These are phyloP conservation scores for Cyaniris semiargus DNA, from an alignment of 2,888 invertebrate species.

Conservation along the genomic window DNA sequence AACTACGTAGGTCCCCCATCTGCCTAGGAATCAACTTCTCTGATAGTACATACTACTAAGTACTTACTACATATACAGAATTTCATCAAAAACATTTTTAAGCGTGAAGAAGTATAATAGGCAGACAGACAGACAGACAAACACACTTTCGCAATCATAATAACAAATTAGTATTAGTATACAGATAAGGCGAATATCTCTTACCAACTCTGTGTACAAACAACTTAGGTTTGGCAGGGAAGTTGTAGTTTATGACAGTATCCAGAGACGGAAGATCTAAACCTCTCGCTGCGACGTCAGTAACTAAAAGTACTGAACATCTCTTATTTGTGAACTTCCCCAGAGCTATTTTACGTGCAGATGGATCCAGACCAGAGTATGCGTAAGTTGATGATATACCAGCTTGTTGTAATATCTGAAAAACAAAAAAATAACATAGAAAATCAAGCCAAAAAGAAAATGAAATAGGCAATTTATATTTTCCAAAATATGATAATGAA, in stretches of 20 bases:
- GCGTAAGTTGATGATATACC: constrained; percentile 93
- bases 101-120: too few relatives aligned
- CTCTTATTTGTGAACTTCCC: constrained; percentile 92
- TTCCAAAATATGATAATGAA: too few relatives aligned
- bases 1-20: too few relatives aligned
- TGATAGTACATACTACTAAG: too few relatives aligned
- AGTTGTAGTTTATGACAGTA: constrained; percentile 97
- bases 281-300: constrained; percentile 98
- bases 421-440: constrained; percentile 40
- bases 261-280: constrained; percentile 98
- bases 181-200: constrained; percentile 49
- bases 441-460: neutral
- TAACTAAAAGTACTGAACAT: constrained; percentile 93
- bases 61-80: too few relatives aligned
- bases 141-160: too few relatives aligned
- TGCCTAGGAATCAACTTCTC: too few relatives aligned
- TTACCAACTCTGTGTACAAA: constrained; percentile 99
- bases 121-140: too few relatives aligned
- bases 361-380: constrained; percentile 96
- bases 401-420: constrained; percentile 85
- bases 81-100: too few relatives aligned
- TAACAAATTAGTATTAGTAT: too few relatives aligned
- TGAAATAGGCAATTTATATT: too few relatives aligned
- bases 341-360: constrained; percentile 96
- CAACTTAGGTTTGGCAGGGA: constrained; percentile 97